Percentiles rank a stretch among this genome's conserved stretches.
These are phyloP conservation scores for Leptinotarsa haldemani DNA, from an alignment of 2,888 invertebrate species.

Conservation along the genomic window DNA sequence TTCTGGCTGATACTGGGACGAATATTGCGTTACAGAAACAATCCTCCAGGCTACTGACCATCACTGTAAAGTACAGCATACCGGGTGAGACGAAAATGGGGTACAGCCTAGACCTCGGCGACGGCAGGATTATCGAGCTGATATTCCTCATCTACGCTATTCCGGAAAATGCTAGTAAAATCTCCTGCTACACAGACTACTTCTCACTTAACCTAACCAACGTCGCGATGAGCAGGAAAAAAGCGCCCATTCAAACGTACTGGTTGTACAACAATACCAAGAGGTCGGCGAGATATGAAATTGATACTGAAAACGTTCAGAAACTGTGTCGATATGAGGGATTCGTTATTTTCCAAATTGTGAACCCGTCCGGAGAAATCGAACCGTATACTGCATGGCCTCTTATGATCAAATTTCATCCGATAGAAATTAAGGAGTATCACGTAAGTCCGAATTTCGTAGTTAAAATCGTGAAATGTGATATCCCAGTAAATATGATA, in stretches of 20 bases:
- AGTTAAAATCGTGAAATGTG: neutral
- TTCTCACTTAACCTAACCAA: constrained; percentile 51
- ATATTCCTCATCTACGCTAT: constrained; percentile 55
- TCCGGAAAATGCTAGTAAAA: constrained; percentile 33
- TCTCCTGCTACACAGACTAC: constrained; percentile 40
- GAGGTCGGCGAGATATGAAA: constrained; percentile 52
- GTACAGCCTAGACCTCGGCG: constrained; percentile 61
- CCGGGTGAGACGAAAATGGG: constrained; percentile 56
- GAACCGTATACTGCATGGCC: constrained; percentile 53
- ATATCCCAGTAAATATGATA: neutral
- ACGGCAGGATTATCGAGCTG: constrained; percentile 59
- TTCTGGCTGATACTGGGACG: too few species aligned
- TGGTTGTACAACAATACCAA: constrained; percentile 64
- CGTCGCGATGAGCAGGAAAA: constrained; percentile 58
- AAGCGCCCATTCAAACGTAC: constrained; percentile 58
- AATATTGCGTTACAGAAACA: constrained; percentile 22
- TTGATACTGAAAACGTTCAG: constrained; percentile 53
- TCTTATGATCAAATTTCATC: constrained; percentile 64
- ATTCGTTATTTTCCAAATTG: constrained; percentile 60
- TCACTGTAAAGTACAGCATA: constrained; percentile 58
- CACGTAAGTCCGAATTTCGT: constrained; percentile 49
- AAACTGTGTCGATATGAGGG: constrained; percentile 56
- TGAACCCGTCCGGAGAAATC: constrained; percentile 59
- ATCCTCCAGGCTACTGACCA: constrained; percentile 48
- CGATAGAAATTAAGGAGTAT: constrained; percentile 60